Conservation (phyloP, 2,888 invertebrate genomes). For the Subacronicta megacephala region DNA sequence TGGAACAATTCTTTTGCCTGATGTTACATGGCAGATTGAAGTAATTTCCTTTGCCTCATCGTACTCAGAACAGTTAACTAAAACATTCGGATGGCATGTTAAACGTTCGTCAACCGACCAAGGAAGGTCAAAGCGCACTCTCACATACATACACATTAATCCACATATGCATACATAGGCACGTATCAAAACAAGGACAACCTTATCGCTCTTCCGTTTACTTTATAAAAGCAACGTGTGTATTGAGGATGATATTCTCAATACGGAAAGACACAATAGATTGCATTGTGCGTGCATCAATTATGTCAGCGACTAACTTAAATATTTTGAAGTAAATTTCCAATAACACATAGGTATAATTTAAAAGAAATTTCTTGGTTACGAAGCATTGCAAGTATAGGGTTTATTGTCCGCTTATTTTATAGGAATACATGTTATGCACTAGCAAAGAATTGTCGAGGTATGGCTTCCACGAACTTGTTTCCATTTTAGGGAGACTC, state of each 20-base stretch:
- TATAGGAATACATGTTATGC: slow-evolving; percentile 50
- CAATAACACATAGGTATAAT: too few relatives aligned
- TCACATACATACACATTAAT: slow-evolving; percentile 61
- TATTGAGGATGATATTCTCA: slow-evolving; percentile 55
- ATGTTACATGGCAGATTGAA: slow-evolving; percentile 4
- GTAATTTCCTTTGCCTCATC: slow-evolving; percentile 19
- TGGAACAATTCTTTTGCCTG: slow-evolving; percentile 3
- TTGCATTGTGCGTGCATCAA: slow-evolving; percentile 46
- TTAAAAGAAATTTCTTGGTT: slow-evolving; percentile 37
- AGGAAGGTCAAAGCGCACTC: slow-evolving; percentile 77
- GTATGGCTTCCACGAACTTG: slow-evolving; percentile 56
- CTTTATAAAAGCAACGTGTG: slow-evolving; percentile 69
- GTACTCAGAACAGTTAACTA: slow-evolving; percentile 35
- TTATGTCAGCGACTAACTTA: slow-evolving; percentile 44
- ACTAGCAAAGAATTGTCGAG: slow-evolving; percentile 54
- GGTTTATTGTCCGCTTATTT: slow-evolving; percentile 44
- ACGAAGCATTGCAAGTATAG: slow-evolving; percentile 20
- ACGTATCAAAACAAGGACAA: slow-evolving; percentile 69
- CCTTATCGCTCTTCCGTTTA: slow-evolving; percentile 74
- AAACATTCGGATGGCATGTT: slow-evolving; percentile 51
- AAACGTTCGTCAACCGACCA: slow-evolving; percentile 76
- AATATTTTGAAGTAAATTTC: slow-evolving; percentile 18
- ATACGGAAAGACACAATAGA: slow-evolving; percentile 45
- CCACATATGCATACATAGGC: slow-evolving; percentile 58
- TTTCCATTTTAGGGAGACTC: slow-evolving; percentile 64